Evolutionary conservation across 2,113 vertebrate species (phyloP), one percentile per base, ranked within the genome.

Genomic region (Anolis sagrei): DNA sequence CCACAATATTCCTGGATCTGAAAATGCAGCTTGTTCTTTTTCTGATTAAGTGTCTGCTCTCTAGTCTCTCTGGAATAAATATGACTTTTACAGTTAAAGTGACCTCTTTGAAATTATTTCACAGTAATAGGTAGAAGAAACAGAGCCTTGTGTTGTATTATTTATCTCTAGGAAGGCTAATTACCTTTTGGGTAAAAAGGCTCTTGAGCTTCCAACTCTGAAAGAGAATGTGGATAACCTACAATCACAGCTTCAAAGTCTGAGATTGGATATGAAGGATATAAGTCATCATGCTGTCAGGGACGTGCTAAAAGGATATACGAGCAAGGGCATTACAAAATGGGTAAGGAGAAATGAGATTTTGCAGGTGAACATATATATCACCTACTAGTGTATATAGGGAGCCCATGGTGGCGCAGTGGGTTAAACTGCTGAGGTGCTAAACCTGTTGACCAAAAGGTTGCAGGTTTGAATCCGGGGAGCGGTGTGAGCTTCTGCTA

Each of bases 151-250:
- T 49, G 18, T 51, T 21, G 16, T 13, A 0, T 68, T 62, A 62
- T 66, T 74, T 29, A 23, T n/a, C 48, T 76, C 39, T 77, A 95
- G 93, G 85, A 90, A 76, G 27, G 91, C 92, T 48, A 90, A 87
- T 44, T 82, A 86, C 32, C 77, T 58, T 25, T 49, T 94, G 88
- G 88, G 92, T 70, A 90, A 85, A n/a, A 93, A 92, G 77, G 83
- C 86, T 5, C 87, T 39, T 10, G 87, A 94, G 58, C 91, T 94
- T 21, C 49, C 90, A 21, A 16, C 76, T 75, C 54, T 95, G n/a
- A 88, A 21, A 2, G 81, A 93, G 34, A 83, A 94, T 78, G 83
- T 94, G 32, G 39, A 85, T 7, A 44, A 39, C 14, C 86, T 95
- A 34, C 91, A 91, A 84, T 86, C 44, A 1, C 13, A 93, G 1